phyloP scores from a whole-genome alignment of 2,797 vertebrate genomes.

The Macropodus opercularis region DNA sequence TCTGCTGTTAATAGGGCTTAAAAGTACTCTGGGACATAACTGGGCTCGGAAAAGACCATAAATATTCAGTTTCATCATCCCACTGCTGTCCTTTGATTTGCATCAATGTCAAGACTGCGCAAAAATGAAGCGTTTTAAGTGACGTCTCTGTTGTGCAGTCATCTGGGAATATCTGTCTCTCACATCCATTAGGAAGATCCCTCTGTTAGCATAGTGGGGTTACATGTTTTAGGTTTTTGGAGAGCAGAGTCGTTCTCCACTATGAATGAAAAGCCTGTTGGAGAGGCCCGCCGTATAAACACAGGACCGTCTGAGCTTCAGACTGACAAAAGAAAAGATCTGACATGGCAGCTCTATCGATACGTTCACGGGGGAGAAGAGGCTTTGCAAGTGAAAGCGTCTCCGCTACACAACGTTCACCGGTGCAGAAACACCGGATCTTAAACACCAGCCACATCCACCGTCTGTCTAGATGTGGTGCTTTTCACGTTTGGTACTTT shows the following conservation, averaged over 20 bases:
- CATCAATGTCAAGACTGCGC: conserved; percentile 49
- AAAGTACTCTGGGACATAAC: conserved; percentile 54
- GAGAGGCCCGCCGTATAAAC: conserved; percentile 18
- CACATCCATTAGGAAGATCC: conserved; percentile 14
- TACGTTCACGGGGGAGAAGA: conserved; percentile 40
- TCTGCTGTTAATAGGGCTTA: conserved; percentile 58
- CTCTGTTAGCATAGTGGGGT: neutral
- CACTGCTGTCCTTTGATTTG: conserved; percentile 58
- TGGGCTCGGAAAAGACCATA: conserved; percentile 46
- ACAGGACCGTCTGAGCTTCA: conserved; percentile 29
- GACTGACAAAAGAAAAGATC: conserved; percentile 33
- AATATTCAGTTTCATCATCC: conserved; percentile 69
- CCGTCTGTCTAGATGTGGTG: conserved; percentile 13
- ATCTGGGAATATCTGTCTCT: conserved; percentile 26
- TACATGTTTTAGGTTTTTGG: conserved; percentile 8
- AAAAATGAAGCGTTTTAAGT: conserved; percentile 48
- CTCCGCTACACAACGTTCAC: conserved; percentile 16
- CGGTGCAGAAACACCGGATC: conserved; percentile 37
- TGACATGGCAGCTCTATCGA: conserved; percentile 42
- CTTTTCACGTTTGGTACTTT: conserved; percentile 10
- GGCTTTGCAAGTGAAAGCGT: conserved; percentile 10
- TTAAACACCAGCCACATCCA: conserved; percentile 16
- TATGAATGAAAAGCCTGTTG: neutral
- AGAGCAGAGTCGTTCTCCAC: conserved; percentile 5
- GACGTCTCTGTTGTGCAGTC: conserved; percentile 35